Evolutionary conservation across 2,888 invertebrate genomes (phyloP).

Genomic region (Tenthredo scrophulariae): DNA sequence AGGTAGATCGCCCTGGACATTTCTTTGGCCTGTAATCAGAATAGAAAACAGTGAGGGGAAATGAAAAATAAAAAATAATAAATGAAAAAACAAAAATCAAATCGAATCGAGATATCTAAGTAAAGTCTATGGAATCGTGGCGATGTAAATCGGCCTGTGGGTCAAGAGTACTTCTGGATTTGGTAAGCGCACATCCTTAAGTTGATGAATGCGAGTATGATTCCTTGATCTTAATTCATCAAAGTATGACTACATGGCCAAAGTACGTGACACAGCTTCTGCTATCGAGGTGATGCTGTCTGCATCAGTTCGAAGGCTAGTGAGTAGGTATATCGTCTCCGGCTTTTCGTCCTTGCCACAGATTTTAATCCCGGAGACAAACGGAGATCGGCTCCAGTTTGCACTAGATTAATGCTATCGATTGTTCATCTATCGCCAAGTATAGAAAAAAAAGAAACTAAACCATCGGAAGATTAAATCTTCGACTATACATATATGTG

Average conservation of each 20-base stretch:
- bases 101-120: neutral
- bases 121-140: neutral
- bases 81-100: neutral
- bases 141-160: neutral
- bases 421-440: neutral
- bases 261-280: neutral
- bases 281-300: conserved; percentile 1
- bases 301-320: neutral
- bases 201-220: neutral
- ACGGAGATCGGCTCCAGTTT: neutral
- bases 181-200: neutral
- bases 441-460: too few relatives aligned
- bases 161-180: neutral
- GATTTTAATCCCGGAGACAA: neutral
- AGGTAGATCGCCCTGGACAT: conserved; percentile 76
- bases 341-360: conserved; percentile 35
- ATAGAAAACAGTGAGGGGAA: too few relatives aligned
- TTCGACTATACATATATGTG: too few relatives aligned
- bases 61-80: too few relatives aligned
- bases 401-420: neutral
- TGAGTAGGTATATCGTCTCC: neutral
- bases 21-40: conserved; percentile 61
- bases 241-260: neutral
- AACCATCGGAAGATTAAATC: too few relatives aligned
- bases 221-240: conserved; percentile 28